These are phyloP conservation scores for Pitta sordida DNA, from an alignment of 2,113 vertebrate species.

Conservation along the genomic window DNA sequence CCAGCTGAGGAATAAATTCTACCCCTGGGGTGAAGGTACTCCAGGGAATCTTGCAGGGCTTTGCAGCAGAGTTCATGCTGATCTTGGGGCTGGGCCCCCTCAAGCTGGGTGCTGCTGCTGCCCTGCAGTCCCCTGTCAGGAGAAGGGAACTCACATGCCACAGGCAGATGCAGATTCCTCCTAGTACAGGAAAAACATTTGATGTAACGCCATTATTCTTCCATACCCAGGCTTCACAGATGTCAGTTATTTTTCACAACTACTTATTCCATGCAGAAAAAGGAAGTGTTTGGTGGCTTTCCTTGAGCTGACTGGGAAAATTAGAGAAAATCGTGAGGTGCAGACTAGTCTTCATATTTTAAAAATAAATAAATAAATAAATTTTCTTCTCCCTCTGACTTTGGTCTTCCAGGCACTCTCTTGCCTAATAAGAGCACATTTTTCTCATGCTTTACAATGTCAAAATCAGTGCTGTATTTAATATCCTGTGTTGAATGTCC, in stretches of 20 bases:
- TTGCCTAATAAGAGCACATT: background rate
- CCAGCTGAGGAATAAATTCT: background rate
- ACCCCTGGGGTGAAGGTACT: background rate
- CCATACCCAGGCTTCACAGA: background rate
- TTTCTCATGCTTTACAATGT: background rate
- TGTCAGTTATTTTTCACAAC: background rate
- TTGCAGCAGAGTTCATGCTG: background rate
- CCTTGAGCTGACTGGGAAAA: background rate
- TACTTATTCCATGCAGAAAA: background rate
- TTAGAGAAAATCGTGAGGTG: background rate
- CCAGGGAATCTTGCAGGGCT: background rate
- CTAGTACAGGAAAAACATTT: background rate
- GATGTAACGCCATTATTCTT: background rate
- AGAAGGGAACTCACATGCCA: rapidly evolving
- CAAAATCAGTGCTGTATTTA: conserved; percentile 1
- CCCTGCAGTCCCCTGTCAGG: background rate
- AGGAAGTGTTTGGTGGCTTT: background rate
- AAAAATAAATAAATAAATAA: background rate
- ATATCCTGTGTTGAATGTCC: conserved; percentile 10
- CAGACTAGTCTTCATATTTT: background rate
- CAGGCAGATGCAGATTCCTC: background rate
- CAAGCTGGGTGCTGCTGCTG: background rate
- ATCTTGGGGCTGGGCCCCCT: background rate
- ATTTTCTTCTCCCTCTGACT: background rate
- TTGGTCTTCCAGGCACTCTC: background rate